phyloP scores from a whole-genome alignment of 2,888 invertebrate species.

The Serripes groenlandicus region DNA sequence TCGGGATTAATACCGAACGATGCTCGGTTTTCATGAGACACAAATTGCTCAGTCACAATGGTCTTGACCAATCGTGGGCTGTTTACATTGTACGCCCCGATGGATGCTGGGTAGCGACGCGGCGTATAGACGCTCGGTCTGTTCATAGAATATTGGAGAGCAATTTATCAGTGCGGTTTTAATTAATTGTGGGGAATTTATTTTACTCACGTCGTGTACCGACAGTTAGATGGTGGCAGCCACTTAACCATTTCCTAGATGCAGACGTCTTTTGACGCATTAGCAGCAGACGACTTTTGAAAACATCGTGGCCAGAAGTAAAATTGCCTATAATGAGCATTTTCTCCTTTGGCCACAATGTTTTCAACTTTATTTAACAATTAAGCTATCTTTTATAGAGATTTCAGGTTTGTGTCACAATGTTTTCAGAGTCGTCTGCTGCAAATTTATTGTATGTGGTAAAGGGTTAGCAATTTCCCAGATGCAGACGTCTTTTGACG shows the following conservation, averaged over 20 bases:
- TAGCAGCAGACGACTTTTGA: not conserved
- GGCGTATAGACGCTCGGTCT: conserved; percentile 32
- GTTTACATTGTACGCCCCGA: conserved; percentile 20
- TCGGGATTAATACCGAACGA: conserved; percentile 30
- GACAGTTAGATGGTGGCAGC: conserved; percentile 62
- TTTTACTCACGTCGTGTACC: conserved; percentile 61
- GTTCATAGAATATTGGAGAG: conserved; percentile 45
- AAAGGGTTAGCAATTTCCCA: no score
- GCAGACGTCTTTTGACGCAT: not conserved
- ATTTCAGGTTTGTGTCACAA: no score
- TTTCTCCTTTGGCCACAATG: not conserved
- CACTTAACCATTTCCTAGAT: conserved; percentile 34
- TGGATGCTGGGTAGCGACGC: conserved; percentile 22
- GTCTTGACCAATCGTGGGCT: conserved; percentile 31
- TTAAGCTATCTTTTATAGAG: no score
- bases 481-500: no score
- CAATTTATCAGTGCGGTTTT: conserved; percentile 66
- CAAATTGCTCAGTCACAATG: conserved; percentile 23
- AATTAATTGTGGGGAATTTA: conserved; percentile 68
- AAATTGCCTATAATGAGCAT: not conserved
- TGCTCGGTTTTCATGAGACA: conserved; percentile 38
- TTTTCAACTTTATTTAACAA: no score
- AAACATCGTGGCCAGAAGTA: not conserved
- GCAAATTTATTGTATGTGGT: no score
- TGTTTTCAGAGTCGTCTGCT: no score